Conservation (phyloP, 1,140 invertebrate species). For the Chrysomallon squamiferum region DNA sequence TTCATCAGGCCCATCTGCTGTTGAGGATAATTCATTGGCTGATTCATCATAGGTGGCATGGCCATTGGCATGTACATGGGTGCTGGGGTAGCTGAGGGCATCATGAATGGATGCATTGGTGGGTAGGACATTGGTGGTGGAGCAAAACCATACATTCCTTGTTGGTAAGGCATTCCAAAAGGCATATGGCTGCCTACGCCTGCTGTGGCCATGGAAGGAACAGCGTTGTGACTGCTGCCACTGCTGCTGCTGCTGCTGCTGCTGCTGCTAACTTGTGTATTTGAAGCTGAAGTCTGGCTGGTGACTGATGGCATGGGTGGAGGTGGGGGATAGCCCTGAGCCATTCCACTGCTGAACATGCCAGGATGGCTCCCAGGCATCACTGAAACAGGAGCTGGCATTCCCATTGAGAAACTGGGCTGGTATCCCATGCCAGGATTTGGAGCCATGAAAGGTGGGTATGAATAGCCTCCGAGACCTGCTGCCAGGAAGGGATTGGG, state of each 20-base stretch:
- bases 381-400: no score
- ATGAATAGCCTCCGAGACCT: no score
- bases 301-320: no score
- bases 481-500: no score
- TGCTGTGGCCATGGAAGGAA: constrained; percentile 7
- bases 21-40: not conserved
- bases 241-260: not conserved
- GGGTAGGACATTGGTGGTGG: constrained; percentile 3
- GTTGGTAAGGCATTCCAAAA: constrained; percentile 10
- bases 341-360: not conserved
- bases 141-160: constrained; percentile 6
- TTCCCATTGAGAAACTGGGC: no score
- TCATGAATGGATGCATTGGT: constrained; percentile 6
- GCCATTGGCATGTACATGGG: constrained; percentile 8
- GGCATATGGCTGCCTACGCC: constrained; percentile 11
- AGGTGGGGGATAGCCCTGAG: no score
- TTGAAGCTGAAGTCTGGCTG: not conserved
- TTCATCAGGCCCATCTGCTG: not conserved
- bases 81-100: not conserved
- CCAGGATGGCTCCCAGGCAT: no score
- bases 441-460: no score
- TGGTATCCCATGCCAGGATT: no score
- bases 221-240: not conserved
- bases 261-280: not conserved
- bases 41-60: not conserved